Base-by-base conservation (phyloP, 1,140 invertebrate species). In the Trigoniulus corallinus region DNA sequence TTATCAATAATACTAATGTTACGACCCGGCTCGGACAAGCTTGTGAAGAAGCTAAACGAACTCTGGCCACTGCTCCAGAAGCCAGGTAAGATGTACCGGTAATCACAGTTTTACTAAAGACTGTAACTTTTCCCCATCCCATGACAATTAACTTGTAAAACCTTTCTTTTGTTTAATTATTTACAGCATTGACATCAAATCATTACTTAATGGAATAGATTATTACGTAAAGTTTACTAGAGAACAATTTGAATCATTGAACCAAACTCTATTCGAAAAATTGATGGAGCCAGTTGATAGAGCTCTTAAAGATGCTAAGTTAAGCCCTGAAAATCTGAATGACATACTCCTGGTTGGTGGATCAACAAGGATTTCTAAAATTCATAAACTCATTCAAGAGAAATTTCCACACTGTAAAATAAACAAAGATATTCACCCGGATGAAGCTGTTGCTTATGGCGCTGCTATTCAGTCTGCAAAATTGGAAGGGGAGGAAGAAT, bases 381-480 rank as follows among this genome's bases (percentile, higher is more conserved):
- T 62, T 27, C 57, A 60, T 37, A 1, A 51, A 40, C 18, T 55
- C 15, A 10, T 63, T n/a, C 22, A 41, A 37, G 50, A 55, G 10
- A 55, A 45, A 46, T 61, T 61, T 41, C 26, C 34, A 21, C 54
- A 54, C 3, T 56, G 51, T 37, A 21, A 48, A 42, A 45, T 53
- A n/a, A 54, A 59, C 18, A 50, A 29, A n/a, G 39, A 15, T 4
- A 62, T 68, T 52, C 66, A 69, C 54, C 67, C 68, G 7, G 67
- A 70, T 51, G 67, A 71, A 51, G 66, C 65, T 34, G 68, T 71
- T 15, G 67, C 67, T 39, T 64, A 61, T 53, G 67, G 67, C 13
- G 67, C 67, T 24, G 65, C 66, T 15, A 55, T 69, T 23, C 66
- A 69, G 48, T 63, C 52, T 18, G 53, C 49, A 1, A 52, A 62